Conservation (phyloP, 2,888 invertebrate genomes). For the Cataglyphis livida region DNA sequence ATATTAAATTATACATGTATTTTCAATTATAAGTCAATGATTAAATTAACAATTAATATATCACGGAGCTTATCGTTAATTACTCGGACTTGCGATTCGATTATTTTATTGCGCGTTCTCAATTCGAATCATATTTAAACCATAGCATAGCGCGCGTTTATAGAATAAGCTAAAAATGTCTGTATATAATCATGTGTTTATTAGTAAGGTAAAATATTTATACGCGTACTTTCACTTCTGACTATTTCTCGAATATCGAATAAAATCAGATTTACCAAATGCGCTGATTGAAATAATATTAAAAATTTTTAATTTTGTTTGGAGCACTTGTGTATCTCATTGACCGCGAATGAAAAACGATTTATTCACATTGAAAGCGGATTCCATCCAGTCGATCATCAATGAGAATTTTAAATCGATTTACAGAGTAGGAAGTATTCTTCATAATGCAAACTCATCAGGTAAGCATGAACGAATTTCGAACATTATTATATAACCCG, state of each 20-base stretch:
- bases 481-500: conserved; percentile 32
- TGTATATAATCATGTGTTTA: neutral
- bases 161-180: no score
- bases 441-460: conserved; percentile 21
- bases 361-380: conserved; percentile 10
- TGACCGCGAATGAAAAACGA: conserved; percentile 19
- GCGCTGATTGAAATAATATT: neutral
- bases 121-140: no score
- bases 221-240: neutral
- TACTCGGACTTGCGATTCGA: no score
- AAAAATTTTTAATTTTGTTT: conserved; percentile 12
- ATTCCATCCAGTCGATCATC: neutral
- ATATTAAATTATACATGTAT: no score
- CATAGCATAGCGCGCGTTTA: no score
- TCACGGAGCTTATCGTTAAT: no score
- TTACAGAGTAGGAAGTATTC: conserved; percentile 20
- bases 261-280: neutral
- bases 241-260: neutral
- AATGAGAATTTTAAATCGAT: conserved; percentile 24
- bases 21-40: no score
- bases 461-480: conserved; percentile 25
- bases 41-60: no score
- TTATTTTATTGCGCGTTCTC: no score
- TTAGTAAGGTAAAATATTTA: neutral
- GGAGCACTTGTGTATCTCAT: neutral